phyloP scores from a whole-genome alignment of 2,113 vertebrate genomes.

The Harpagus bidentatus region DNA sequence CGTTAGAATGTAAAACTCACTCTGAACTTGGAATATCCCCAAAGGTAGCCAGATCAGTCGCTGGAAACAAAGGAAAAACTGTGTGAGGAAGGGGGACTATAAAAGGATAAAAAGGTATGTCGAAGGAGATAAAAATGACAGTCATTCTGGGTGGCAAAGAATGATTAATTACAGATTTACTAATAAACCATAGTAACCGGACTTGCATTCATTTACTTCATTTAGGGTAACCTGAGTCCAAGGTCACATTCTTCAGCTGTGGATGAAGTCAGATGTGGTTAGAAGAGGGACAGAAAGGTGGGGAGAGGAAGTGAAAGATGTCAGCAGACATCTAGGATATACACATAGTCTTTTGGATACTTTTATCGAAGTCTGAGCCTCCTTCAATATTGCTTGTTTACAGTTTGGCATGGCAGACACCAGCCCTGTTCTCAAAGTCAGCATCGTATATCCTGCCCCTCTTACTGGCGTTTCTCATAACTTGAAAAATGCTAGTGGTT shows the following conservation, averaged over 20 bases:
- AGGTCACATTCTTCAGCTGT: background rate
- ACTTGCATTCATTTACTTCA: background rate
- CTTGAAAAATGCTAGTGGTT: background rate
- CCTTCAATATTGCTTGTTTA: background rate
- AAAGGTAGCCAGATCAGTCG: background rate
- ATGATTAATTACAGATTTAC: conserved; percentile 16
- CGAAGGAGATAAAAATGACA: background rate
- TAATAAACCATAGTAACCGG: background rate
- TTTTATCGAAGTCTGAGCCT: background rate
- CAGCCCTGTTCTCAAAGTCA: background rate
- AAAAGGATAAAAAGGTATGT: background rate
- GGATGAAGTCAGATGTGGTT: background rate
- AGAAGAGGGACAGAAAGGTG: background rate
- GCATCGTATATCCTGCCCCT: background rate
- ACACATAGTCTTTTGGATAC: background rate
- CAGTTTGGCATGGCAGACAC: background rate
- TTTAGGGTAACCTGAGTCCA: background rate
- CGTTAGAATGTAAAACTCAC: background rate
- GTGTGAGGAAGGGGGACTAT: background rate
- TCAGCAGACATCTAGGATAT: background rate
- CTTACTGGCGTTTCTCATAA: background rate
- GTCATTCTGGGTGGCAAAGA: background rate
- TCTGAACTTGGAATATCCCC: conserved; percentile 24
- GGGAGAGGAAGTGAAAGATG: background rate
- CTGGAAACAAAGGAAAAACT: conserved; percentile 16